These are phyloP conservation scores for Liparis tanakae DNA, from an alignment of 2,797 vertebrate species.

Conservation along the genomic window DNA sequence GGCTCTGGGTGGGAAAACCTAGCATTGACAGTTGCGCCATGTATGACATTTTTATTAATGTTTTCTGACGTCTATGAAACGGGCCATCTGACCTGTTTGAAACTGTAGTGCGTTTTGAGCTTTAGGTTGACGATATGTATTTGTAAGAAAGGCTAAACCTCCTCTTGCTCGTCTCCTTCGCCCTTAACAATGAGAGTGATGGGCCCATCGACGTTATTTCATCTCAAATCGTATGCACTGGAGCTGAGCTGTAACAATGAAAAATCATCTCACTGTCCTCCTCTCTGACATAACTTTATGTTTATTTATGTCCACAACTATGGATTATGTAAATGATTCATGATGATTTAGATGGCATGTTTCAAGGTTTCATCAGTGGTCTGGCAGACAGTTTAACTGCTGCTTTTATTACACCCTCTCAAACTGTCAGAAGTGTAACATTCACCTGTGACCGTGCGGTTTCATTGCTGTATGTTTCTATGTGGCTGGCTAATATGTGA, in stretches of 20 bases:
- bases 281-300: conserved; percentile 2
- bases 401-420: conserved; percentile 45
- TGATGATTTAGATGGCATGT: conserved; percentile 26
- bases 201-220: neutral
- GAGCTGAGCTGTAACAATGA: conserved; percentile 2
- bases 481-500: conserved; percentile 4
- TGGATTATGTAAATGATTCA: conserved; percentile 29
- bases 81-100: too few relatives aligned
- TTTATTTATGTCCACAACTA: conserved; percentile 9
- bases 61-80: too few relatives aligned
- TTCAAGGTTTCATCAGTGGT: conserved; percentile 32
- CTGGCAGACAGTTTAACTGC: conserved; percentile 50
- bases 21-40: too few relatives aligned
- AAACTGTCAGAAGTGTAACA: conserved; percentile 31
- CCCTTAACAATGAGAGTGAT: neutral
- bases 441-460: conserved; percentile 23
- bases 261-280: neutral
- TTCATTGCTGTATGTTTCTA: conserved; percentile 27
- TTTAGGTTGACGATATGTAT: too few relatives aligned
- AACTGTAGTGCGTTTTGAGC: too few relatives aligned
- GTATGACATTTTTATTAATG: too few relatives aligned
- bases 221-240: conserved; percentile 7
- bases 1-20: too few relatives aligned
- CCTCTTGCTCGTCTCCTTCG: neutral
- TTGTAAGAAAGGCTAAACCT: neutral